phyloP scores from a whole-genome alignment of 1,140 invertebrate species.

The Trichonephila inaurata region DNA sequence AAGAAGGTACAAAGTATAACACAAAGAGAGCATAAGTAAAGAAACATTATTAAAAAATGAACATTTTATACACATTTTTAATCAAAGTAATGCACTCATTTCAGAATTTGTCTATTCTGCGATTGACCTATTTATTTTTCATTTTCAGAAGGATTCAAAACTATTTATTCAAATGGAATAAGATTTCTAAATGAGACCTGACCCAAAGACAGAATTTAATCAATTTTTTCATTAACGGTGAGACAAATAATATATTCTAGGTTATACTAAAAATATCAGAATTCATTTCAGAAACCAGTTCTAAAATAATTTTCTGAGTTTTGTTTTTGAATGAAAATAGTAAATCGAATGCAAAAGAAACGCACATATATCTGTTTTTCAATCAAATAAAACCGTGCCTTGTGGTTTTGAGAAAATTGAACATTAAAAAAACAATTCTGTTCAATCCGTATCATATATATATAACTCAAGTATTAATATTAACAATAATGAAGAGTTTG shows the following conservation, averaged over 20 bases:
- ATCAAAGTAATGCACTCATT: no score
- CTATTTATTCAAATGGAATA: no score
- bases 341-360: neutral
- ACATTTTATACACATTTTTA: no score
- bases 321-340: neutral
- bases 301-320: neutral
- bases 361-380: neutral
- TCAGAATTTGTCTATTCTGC: no score
- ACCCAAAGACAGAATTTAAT: neutral
- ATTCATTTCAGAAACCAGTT: no score
- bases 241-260: neutral
- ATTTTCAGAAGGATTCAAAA: no score
- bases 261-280: no score
- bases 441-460: neutral
- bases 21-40: no score
- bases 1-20: no score
- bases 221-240: neutral
- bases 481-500: neutral
- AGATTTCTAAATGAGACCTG: no score
- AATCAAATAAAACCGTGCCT: neutral
- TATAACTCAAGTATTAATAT: neutral
- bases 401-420: constrained; percentile 1
- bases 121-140: no score
- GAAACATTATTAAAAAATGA: no score
- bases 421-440: neutral